Percentiles rank a stretch among this genome's conserved stretches.
These are phyloP conservation scores for Eptesicus fuscus DNA, from an alignment of 2,113 vertebrate genomes.

Conservation along the genomic window DNA sequence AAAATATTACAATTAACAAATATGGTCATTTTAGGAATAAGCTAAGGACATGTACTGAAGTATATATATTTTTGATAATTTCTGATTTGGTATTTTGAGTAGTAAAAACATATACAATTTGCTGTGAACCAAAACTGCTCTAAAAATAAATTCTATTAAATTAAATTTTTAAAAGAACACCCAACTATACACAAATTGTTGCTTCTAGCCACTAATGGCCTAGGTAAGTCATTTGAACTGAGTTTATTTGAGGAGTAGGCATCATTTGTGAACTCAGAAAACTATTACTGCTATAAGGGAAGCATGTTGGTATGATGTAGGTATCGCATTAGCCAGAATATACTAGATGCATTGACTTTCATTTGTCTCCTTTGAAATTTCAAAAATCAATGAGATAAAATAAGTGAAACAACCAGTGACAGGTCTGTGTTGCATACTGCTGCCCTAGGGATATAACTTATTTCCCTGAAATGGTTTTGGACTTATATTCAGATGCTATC, in stretches of 20 bases:
- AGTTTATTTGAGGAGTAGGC: background rate
- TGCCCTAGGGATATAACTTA: background rate
- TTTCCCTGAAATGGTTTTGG: constrained; percentile 40
- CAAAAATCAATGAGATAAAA: background rate
- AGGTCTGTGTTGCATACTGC: background rate
- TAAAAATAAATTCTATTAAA: background rate
- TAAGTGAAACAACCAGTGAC: background rate
- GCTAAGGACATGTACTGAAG: background rate
- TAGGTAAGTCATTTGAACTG: background rate
- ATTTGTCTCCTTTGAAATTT: background rate
- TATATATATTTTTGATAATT: background rate
- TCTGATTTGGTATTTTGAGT: background rate
- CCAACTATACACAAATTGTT: background rate
- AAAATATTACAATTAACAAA: background rate
- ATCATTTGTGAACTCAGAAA: background rate
- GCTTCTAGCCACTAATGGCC: background rate
- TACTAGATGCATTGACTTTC: background rate
- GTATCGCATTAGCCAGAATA: background rate
- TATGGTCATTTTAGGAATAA: background rate
- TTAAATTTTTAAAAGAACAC: background rate
- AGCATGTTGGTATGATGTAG: background rate
- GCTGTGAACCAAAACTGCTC: background rate
- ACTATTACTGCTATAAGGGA: background rate
- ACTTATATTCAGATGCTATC: background rate
- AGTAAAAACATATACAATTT: background rate